These are phyloP conservation scores for Amiota minor DNA, from an alignment of 2,888 invertebrate species.

Conservation along the genomic window DNA sequence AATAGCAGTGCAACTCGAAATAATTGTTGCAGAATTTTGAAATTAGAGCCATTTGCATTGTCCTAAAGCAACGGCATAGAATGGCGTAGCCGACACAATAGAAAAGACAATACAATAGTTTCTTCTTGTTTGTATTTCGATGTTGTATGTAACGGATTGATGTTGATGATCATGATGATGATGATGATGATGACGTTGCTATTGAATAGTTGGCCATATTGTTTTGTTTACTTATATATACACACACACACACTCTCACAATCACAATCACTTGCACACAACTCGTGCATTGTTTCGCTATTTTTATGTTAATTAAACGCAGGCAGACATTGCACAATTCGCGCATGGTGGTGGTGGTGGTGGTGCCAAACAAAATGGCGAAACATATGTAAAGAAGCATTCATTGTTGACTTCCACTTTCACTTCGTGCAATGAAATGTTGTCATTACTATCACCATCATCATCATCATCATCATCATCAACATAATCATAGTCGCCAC, in stretches of 20 bases:
- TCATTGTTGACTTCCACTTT: slow-evolving; percentile 11
- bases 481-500: slow-evolving; percentile 24
- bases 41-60: slow-evolving; percentile 25
- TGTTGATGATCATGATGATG: no score
- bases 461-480: slow-evolving; percentile 25
- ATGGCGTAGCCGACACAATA: not conserved
- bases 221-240: not conserved
- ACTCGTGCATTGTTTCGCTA: slow-evolving; percentile 19
- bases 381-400: slow-evolving; percentile 25
- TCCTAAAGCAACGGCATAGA: slow-evolving; percentile 13
- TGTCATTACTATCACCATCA: not conserved
- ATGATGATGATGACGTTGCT: not conserved
- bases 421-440: not conserved
- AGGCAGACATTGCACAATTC: not conserved
- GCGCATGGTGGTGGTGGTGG: no score
- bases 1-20: not conserved
- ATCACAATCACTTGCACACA: not conserved
- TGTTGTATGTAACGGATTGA: not conserved
- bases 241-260: slow-evolving; percentile 5
- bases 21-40: slow-evolving; percentile 28
- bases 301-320: slow-evolving; percentile 27
- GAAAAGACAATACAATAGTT: not conserved
- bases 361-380: not conserved
- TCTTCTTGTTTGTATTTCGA: no score
- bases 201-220: slow-evolving; percentile 24